Percentiles rank a stretch among this genome's conserved stretches.
Conservation (phyloP, 1,140 invertebrate species). For the Apis dorsata region DNA sequence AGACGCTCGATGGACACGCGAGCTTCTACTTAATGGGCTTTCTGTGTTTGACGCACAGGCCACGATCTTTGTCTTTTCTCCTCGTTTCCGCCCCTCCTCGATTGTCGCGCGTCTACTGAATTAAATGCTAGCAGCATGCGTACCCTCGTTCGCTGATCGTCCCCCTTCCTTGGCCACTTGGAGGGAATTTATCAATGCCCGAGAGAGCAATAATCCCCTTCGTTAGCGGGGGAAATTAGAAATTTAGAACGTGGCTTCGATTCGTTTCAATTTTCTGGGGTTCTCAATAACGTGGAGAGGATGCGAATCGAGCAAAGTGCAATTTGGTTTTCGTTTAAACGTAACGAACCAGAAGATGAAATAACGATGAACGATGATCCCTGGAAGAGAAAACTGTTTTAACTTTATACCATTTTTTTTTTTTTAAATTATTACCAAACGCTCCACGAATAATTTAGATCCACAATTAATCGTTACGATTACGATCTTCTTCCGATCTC, state of each 20-base stretch:
- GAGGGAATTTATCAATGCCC: constrained; percentile 18
- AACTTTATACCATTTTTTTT: too few species aligned
- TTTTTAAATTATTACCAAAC: too few species aligned
- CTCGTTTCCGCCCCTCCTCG: constrained; percentile 39
- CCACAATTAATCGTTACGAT: too few species aligned
- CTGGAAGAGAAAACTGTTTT: too few species aligned
- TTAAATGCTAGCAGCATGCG: constrained; percentile 1
- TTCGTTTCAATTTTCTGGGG: not conserved
- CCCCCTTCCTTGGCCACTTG: not conserved
- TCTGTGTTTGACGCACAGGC: constrained; percentile 69
- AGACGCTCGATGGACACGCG: constrained; percentile 60
- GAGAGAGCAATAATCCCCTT: not conserved
- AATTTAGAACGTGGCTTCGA: not conserved
- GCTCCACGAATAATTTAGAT: too few species aligned
- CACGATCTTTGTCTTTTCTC: constrained; percentile 51
- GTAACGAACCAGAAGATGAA: too few species aligned
- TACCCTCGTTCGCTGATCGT: not conserved
- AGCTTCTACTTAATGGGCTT: constrained; percentile 72
- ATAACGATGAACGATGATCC: too few species aligned
- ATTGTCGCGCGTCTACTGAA: constrained; percentile 37
- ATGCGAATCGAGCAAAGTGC: too few species aligned
- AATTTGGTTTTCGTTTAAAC: too few species aligned
- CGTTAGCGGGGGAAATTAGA: not conserved
- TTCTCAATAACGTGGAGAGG: too few species aligned
- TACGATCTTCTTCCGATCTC: too few species aligned